Percentiles rank a stretch among this genome's conserved stretches.
These are phyloP conservation scores for Girardinichthys multiradiatus DNA, from an alignment of 2,113 vertebrate genomes.

Conservation along the genomic window DNA sequence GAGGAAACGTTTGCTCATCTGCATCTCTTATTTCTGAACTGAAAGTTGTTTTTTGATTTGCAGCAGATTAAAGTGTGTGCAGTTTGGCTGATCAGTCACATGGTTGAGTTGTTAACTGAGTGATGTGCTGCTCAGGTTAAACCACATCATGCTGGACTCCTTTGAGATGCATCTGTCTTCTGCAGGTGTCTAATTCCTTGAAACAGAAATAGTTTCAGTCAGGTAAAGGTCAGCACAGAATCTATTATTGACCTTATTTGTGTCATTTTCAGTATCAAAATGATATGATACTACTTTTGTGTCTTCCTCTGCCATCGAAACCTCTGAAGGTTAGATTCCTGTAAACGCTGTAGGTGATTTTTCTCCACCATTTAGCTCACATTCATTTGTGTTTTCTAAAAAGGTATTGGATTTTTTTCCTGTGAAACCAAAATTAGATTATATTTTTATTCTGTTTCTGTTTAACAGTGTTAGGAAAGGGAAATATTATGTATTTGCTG, in stretches of 20 bases:
- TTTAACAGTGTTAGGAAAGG: too few relatives aligned
- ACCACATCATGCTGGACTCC: neutral
- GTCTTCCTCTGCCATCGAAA: constrained; percentile 63
- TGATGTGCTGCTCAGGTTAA: neutral
- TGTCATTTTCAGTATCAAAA: constrained; percentile 72
- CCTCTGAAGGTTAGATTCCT: constrained; percentile 66
- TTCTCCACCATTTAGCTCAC: constrained; percentile 33
- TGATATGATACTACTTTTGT: constrained; percentile 67
- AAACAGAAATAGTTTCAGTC: constrained; percentile 29
- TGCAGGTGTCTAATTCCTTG: constrained; percentile 29
- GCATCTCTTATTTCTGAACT: constrained; percentile 28
- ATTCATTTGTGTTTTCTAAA: constrained; percentile 44
- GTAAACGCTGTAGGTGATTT: constrained; percentile 74
- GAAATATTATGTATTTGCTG: neutral
- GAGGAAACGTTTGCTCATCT: constrained; percentile 54
- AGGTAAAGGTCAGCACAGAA: constrained; percentile 44
- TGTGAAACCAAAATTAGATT: neutral
- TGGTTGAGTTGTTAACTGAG: constrained; percentile 6
- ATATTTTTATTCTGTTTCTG: neutral
- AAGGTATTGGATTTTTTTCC: constrained; percentile 9
- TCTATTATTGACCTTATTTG: constrained; percentile 55
- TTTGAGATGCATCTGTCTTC: neutral
- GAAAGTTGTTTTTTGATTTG: constrained; percentile 20
- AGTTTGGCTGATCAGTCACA: constrained; percentile 17
- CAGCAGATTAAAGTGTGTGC: constrained; percentile 6